phyloP scores from a whole-genome alignment of 2,888 invertebrate species.

The Limnephilus marmoratus region DNA sequence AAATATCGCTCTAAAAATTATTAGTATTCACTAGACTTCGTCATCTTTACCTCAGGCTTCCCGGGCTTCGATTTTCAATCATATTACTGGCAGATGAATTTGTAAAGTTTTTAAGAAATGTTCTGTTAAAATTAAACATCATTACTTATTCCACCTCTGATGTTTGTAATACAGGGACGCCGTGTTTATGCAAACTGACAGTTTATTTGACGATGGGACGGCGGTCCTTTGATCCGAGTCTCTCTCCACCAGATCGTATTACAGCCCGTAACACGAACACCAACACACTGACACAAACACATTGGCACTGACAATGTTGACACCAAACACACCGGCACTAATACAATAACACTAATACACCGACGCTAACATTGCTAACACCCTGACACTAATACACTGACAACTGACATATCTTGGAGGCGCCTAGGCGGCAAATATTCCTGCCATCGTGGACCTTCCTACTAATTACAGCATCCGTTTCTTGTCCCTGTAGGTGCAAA shows the following conservation, averaged over 20 bases:
- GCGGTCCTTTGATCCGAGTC: conserved; percentile 22
- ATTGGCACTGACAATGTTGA: not conserved
- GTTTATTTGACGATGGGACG: conserved; percentile 57
- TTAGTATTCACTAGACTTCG: too few relatives aligned
- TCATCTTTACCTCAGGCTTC: too few relatives aligned
- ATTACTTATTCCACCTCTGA: not conserved
- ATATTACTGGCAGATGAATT: too few relatives aligned
- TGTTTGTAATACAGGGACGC: not conserved
- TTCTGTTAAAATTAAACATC: too few relatives aligned
- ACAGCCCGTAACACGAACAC: not conserved
- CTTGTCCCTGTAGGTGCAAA: not conserved
- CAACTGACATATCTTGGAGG: conserved; percentile 24
- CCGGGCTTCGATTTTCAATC: too few relatives aligned
- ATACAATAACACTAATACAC: not conserved
- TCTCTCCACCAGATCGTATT: conserved; percentile 23
- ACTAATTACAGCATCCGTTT: conserved; percentile 60
- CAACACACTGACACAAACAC: not conserved
- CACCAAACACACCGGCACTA: too few relatives aligned
- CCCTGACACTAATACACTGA: not conserved
- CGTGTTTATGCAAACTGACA: conserved; percentile 65
- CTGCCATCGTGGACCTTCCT: conserved; percentile 15
- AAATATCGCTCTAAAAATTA: too few relatives aligned
- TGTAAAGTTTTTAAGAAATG: too few relatives aligned
- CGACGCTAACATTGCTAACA: not conserved
- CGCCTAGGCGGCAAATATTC: conserved; percentile 28